A percentile compares a stretch with the other conserved stretches of the same genome.
These are phyloP conservation scores for Microcebus ravelobensis DNA, from an alignment of 2,113 vertebrate genomes.

Conservation along the genomic window DNA sequence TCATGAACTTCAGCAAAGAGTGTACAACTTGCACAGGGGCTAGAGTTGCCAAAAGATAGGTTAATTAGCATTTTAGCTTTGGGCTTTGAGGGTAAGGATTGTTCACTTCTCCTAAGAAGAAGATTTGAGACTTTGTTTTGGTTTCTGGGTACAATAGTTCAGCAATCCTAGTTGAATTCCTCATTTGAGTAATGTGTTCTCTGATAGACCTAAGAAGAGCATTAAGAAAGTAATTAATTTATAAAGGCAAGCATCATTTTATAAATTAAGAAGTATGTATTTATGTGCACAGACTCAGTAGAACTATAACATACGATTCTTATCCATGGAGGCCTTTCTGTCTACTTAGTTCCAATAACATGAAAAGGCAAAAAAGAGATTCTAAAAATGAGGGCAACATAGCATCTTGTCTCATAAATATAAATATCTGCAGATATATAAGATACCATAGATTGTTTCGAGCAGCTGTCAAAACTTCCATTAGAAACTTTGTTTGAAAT, in stretches of 20 bases:
- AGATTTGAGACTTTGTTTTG: not conserved
- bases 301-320: not conserved
- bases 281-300: not conserved
- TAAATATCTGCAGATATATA: not conserved
- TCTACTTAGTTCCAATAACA: not conserved
- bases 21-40: not conserved
- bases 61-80: slow-evolving; percentile 51
- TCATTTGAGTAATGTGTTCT: not conserved
- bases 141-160: not conserved
- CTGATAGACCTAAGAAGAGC: not conserved
- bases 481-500: slow-evolving; percentile 6
- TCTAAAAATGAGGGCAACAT: not conserved
- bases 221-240: slow-evolving; percentile 51
- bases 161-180: not conserved
- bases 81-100: slow-evolving; percentile 14
- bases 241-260: slow-evolving; percentile 12
- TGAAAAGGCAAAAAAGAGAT: not conserved
- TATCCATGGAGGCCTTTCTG: not conserved
- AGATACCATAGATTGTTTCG: not conserved
- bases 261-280: slow-evolving; percentile 15
- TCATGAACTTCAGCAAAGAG: slow-evolving; percentile 5
- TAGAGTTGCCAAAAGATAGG: not conserved
- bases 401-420: not conserved
- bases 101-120: not conserved
- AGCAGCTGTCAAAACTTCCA: not conserved